Evolutionary conservation across 2,113 vertebrate species (phyloP), one percentile per base, ranked within the genome.

Genomic region (Gulo gulo): DNA sequence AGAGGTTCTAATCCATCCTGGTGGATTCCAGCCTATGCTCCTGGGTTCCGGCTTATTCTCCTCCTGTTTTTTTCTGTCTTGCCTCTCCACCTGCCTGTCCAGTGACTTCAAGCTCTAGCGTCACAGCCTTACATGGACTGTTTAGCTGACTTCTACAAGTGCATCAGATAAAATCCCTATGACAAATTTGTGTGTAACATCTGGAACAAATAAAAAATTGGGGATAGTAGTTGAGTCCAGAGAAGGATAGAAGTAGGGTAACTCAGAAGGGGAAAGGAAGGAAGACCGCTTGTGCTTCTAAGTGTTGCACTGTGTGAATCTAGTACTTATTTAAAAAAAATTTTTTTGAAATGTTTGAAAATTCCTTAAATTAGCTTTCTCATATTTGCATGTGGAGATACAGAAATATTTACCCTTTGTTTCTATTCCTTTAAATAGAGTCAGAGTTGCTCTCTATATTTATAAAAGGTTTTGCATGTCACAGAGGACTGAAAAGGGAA

Each of bases 391-490:
- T 67, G 36, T 88, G 26, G 26, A 63, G 67, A 69, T 20, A 83
- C 16, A 89, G 52, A 90, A 92, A 82, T 94, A 73, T 74, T 91
- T 81, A 89, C 57, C 24, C 74, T 92, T 81, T 81, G 59, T 73
- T 83, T 91, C 47, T 90, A n/a, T 90, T 52, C 95, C 39, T 93
- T 94, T 90, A 86, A 96, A 93, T 86, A 96, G 88, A 67, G 39
- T 92, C 39, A 52, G 55, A 55, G 90, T 69, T 95, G 23, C 42
- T 85, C 90, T 96, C 89, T 96, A 90, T 93, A 90, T 90, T 81
- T 93, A 90, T 76, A 79, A 88, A 92, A 78, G 42, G 50, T 82
- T 90, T 93, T 97, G 59, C 93, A 90, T 87, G 79, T 89, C 89
- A 90, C 39, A 65, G 20, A 67, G 47, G 34, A 94, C 92, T 80